Evolutionary conservation across 2,113 vertebrate species (phyloP), one percentile per base, ranked within the genome.

Genomic region (Takifugu flavidus): DNA sequence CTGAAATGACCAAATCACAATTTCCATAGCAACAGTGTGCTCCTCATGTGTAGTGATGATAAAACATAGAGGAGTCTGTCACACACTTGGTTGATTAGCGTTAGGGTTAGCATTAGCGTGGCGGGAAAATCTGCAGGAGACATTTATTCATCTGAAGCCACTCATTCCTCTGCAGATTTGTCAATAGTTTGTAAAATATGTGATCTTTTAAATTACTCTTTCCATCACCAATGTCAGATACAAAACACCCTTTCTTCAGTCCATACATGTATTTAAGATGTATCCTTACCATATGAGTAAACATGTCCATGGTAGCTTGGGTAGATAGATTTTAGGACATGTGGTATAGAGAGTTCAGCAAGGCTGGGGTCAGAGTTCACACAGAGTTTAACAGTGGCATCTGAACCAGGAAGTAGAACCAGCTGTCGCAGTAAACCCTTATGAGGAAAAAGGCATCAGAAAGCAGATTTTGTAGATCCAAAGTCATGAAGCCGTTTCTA

Each of bases 401-500:
- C 96, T 0, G 96, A 93, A 63, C 97, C 97, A 0, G 97, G 97
- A 70, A 98, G 84, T 56, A 99, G 89, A 43, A 98, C 94, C 13
- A 99, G 92, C 89, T 99, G 97, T 5, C 96, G 92, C 44, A 98
- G 78, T 63, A 98, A 82, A 70, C 96, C 96, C 96, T 99, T 89
- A 49, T 69, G 6, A 67, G 15, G n/a, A 72, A 13, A 43, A 14
- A 77, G 45, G 15, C 34, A 39, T 39, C 8, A 2, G 15, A n/a
- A 31, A 20, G 15, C 25, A 31, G 53, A 28, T 1, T 20, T 25
- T 28, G n/a, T 31, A 51, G 1, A n/a, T 31, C 14, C 5, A 15
- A 3, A 8, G 52, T 15, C 44, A 28, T 52, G 50, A n/a, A n/a
- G 15, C 39, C 27, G 14, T 14, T 56, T 31, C 46, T 46, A 66